phyloP scores from a whole-genome alignment of 2,797 vertebrate genomes.

The Pseudomugil tenellus region DNA sequence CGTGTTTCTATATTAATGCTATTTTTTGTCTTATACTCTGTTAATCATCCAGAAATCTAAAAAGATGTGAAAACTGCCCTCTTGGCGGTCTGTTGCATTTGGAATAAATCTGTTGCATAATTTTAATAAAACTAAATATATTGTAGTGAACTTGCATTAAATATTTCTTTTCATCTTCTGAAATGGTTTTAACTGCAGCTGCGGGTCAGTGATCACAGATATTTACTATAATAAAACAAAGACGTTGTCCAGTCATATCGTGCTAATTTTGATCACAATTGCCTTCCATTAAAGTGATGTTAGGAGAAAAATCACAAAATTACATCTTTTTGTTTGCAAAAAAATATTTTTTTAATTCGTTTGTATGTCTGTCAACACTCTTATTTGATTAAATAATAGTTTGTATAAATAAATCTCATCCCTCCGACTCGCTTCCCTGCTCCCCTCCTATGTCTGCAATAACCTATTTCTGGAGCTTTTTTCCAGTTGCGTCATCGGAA shows the following conservation, averaged over 20 bases:
- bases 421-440: conserved; percentile 38
- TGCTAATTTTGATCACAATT: not conserved
- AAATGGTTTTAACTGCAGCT: not conserved
- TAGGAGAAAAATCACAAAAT: not conserved
- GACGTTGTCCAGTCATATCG: not conserved
- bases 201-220: too few species aligned
- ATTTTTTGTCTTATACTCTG: too few species aligned
- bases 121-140: not conserved
- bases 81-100: not conserved
- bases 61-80: too few species aligned
- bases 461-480: conserved; percentile 86
- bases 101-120: not conserved
- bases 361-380: conserved; percentile 26
- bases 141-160: not conserved
- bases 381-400: not conserved
- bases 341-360: conserved; percentile 17
- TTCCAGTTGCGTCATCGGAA: conserved; percentile 86
- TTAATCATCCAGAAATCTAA: too few species aligned
- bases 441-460: conserved; percentile 77
- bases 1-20: too few species aligned
- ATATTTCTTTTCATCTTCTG: too few species aligned
- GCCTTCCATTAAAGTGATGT: not conserved
- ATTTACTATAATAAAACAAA: not conserved
- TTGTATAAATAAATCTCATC: conserved; percentile 19
- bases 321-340: not conserved